phyloP scores from a whole-genome alignment of 1,140 invertebrate genomes.

The Metaphire vulgaris region DNA sequence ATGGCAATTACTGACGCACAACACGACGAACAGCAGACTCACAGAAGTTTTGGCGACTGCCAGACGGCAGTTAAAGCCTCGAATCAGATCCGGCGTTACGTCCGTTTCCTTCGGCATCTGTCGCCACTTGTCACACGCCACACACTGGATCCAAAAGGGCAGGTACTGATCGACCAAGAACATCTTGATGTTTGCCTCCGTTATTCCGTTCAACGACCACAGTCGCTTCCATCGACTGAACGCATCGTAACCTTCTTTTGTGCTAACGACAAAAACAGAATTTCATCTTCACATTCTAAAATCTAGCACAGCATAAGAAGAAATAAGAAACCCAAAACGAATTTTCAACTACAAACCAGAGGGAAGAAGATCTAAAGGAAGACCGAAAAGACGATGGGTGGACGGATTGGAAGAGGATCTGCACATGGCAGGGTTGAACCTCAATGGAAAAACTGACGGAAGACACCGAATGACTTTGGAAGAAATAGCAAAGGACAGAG shows the following conservation, averaged over 20 bases:
- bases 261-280: conserved; percentile 31
- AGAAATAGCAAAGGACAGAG: background rate
- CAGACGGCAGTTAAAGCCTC: conserved; percentile 39
- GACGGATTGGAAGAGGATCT: too few species aligned
- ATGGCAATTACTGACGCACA: too few species aligned
- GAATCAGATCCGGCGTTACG: conserved; percentile 39
- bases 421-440: too few species aligned
- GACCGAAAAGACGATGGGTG: too few species aligned
- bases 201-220: conserved; percentile 44
- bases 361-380: too few species aligned
- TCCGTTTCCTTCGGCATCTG: conserved; percentile 36
- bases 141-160: conserved; percentile 52
- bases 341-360: too few species aligned
- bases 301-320: background rate
- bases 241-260: conserved; percentile 44
- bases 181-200: conserved; percentile 38
- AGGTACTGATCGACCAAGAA: conserved; percentile 47
- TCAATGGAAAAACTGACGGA: too few species aligned
- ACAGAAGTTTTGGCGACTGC: background rate
- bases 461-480: too few species aligned
- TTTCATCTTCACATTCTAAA: conserved; percentile 3
- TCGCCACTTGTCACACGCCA: conserved; percentile 47
- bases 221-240: conserved; percentile 47
- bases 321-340: too few species aligned
- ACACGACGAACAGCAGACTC: too few species aligned